Percentiles rank a stretch among this genome's conserved stretches.
Evolutionary conservation across 2,888 invertebrate genomes (phyloP).

Genomic region (Andricus quercusramuli): DNA sequence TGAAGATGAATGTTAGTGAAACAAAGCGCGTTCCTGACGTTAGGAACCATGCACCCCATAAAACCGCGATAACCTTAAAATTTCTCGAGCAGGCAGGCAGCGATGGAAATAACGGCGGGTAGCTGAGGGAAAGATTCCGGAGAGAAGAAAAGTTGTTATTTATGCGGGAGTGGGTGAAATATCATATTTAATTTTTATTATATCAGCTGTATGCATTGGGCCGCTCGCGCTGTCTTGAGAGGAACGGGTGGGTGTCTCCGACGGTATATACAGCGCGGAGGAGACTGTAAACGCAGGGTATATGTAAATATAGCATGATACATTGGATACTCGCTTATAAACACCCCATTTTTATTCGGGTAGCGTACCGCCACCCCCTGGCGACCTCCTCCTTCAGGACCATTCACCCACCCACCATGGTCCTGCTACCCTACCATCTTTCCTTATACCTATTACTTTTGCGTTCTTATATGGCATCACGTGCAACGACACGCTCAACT

Average conservation of each 20-base stretch:
- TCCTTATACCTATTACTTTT: slow-evolving; percentile 65
- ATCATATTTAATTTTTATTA: slow-evolving; percentile 78
- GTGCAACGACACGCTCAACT: slow-evolving; percentile 51
- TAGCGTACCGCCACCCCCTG: slow-evolving; percentile 73
- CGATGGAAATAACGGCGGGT: not conserved
- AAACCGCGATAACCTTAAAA: slow-evolving; percentile 54
- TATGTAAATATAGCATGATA: slow-evolving; percentile 79
- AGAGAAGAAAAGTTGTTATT: slow-evolving; percentile 69
- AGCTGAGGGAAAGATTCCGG: slow-evolving; percentile 22
- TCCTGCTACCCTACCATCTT: slow-evolving; percentile 50
- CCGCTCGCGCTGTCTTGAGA: slow-evolving; percentile 49
- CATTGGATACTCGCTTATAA: slow-evolving; percentile 79
- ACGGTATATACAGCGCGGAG: slow-evolving; percentile 63
- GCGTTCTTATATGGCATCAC: slow-evolving; percentile 58
- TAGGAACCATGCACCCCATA: slow-evolving; percentile 46
- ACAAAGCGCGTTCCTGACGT: slow-evolving; percentile 33
- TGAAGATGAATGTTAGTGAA: slow-evolving; percentile 16
- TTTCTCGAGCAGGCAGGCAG: slow-evolving; percentile 31
- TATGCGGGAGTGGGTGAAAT: slow-evolving; percentile 68
- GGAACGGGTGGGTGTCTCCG: slow-evolving; percentile 49
- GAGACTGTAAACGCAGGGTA: slow-evolving; percentile 68
- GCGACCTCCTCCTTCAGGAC: slow-evolving; percentile 46
- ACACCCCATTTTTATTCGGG: slow-evolving; percentile 79
- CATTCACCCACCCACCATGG: slow-evolving; percentile 38
- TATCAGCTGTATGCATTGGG: slow-evolving; percentile 68